phyloP scores from a whole-genome alignment of 2,113 vertebrate genomes.

The Trinectes maculatus region DNA sequence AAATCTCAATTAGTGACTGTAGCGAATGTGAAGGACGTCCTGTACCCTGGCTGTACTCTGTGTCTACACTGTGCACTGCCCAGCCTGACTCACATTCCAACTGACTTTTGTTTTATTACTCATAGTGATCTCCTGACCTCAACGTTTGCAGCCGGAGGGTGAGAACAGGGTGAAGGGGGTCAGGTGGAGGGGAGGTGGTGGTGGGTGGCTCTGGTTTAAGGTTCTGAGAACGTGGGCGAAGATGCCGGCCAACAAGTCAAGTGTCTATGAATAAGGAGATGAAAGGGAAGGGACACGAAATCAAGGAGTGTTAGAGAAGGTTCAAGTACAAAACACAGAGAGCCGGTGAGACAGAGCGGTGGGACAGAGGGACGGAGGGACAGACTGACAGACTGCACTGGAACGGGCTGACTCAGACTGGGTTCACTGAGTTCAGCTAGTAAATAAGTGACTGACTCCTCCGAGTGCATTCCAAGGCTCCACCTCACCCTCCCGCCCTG shows the following conservation, averaged over 20 bases:
- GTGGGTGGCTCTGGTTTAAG: too few species aligned
- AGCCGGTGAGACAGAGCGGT: not conserved
- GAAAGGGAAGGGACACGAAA: conserved; percentile 25
- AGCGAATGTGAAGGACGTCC: conserved; percentile 23
- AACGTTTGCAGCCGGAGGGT: conserved; percentile 29
- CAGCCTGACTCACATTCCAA: conserved; percentile 38
- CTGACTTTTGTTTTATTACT: conserved; percentile 63
- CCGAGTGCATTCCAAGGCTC: conserved; percentile 82
- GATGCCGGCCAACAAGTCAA: conserved; percentile 37
- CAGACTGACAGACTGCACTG: conserved; percentile 41
- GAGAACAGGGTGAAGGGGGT: conserved; percentile 65
- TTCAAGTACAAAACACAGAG: conserved; percentile 45
- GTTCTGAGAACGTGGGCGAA: conserved; percentile 20
- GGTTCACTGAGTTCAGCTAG: conserved; percentile 85
- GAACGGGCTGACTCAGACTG: conserved; percentile 80
- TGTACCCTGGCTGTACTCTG: conserved; percentile 16
- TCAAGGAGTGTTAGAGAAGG: conserved; percentile 16
- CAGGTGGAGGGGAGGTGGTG: conserved; percentile 47
- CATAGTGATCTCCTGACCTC: conserved; percentile 61
- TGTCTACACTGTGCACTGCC: not conserved
- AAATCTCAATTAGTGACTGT: too few species aligned
- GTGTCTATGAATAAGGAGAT: conserved; percentile 42
- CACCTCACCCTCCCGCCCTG: conserved; percentile 72
- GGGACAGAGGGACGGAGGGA: conserved; percentile 37
- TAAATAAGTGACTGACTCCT: conserved; percentile 84